These are phyloP conservation scores for Silurus lanzhouensis DNA, from an alignment of 2,797 vertebrate species.

Conservation along the genomic window DNA sequence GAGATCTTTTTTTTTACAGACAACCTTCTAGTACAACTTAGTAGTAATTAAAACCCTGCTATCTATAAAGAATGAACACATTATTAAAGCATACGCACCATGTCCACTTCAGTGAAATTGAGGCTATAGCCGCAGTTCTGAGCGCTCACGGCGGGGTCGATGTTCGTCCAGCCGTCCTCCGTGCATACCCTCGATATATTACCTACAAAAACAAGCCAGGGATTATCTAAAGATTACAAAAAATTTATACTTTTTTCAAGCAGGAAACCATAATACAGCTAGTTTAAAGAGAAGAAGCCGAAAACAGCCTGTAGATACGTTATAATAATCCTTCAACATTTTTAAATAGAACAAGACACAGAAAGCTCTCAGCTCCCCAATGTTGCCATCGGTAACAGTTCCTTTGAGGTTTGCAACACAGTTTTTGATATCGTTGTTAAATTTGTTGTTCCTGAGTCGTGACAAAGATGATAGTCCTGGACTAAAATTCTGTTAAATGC, in stretches of 20 bases:
- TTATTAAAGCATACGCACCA: conserved; percentile 1
- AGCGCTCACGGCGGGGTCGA: conserved; percentile 72
- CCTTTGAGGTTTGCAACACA: background rate
- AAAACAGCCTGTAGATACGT: conserved; percentile 13
- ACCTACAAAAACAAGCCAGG: conserved; percentile 69
- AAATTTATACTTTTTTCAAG: background rate
- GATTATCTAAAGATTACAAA: background rate
- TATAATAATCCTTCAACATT: background rate
- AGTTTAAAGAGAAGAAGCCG: conserved; percentile 2
- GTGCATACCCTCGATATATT: conserved; percentile 89
- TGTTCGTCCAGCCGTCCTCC: conserved; percentile 77
- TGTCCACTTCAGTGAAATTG: conserved; percentile 68
- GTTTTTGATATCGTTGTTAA: background rate
- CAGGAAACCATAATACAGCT: background rate
- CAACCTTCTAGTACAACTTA: background rate
- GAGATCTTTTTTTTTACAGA: background rate
- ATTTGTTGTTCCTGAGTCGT: background rate
- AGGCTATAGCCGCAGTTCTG: conserved; percentile 81
- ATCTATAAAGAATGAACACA: background rate
- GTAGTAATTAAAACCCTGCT: background rate
- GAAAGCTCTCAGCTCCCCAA: background rate
- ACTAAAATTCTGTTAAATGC: conserved; percentile 2
- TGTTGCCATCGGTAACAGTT: background rate
- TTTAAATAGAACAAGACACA: background rate
- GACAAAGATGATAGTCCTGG: background rate